A percentile compares a stretch with the other conserved stretches of the same genome.
Conservation (phyloP, 1,140 invertebrate species). For the Aphelinus certus region DNA sequence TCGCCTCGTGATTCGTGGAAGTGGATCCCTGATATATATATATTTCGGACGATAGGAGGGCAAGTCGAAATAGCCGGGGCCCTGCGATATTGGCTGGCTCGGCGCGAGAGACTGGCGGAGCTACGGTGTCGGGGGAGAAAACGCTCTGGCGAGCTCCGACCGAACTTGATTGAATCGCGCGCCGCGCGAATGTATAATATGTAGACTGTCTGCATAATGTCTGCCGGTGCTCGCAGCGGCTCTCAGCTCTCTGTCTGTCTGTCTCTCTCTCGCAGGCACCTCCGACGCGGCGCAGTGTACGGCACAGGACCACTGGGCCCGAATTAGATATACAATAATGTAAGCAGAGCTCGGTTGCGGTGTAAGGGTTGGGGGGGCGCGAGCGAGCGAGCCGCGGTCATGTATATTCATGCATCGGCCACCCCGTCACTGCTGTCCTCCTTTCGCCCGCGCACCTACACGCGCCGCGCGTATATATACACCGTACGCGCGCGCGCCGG, state of each 20-base stretch:
- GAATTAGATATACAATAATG: conserved; percentile 69
- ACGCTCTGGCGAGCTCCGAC: conserved; percentile 55
- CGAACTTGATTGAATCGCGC: conserved; percentile 67
- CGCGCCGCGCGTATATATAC: too few species aligned
- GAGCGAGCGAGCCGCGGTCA: conserved; percentile 54
- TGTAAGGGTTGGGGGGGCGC: conserved; percentile 62
- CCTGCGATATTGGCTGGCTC: not conserved
- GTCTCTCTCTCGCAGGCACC: not conserved
- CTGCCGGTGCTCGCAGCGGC: conserved; percentile 53
- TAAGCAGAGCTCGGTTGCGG: conserved; percentile 66
- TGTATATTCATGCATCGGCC: conserved; percentile 66
- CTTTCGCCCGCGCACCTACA: conserved; percentile 18
- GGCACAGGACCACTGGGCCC: conserved; percentile 35
- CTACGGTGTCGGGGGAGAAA: conserved; percentile 16
- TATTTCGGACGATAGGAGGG: too few species aligned
- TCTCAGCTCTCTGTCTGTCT: conserved; percentile 43
- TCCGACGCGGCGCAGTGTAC: not conserved
- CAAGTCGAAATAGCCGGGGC: too few species aligned
- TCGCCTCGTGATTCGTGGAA: too few species aligned
- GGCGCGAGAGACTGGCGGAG: not conserved
- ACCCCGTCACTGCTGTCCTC: conserved; percentile 23
- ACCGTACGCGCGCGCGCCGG: conserved; percentile 49
- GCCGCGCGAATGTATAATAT: conserved; percentile 68
- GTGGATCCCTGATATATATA: too few species aligned
- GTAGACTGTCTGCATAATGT: conserved; percentile 68